Conservation (phyloP, 2,113 vertebrate species). For the Erpornis zantholeuca region DNA sequence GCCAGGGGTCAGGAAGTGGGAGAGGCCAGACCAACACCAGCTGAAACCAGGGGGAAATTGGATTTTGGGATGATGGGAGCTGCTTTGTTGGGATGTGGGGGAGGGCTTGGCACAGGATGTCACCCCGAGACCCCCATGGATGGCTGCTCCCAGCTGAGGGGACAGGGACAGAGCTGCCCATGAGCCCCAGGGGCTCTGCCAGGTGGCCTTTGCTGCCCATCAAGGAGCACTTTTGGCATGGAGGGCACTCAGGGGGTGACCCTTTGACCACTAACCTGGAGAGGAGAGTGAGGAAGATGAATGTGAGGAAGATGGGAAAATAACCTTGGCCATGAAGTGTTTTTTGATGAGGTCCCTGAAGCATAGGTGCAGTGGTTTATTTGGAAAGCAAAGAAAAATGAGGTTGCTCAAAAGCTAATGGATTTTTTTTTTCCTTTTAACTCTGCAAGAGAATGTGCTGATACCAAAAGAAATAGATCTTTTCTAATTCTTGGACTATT, state of each 20-base stretch:
- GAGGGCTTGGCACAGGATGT: background rate
- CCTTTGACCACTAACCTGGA: background rate
- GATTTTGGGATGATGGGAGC: background rate
- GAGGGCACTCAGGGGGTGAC: background rate
- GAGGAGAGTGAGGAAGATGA: background rate
- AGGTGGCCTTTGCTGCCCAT: background rate
- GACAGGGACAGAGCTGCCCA: background rate
- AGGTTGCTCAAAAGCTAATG: slow-evolving; percentile 65
- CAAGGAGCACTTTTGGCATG: background rate
- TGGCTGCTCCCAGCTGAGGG: background rate
- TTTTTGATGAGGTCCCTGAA: background rate
- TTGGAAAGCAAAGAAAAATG: slow-evolving; percentile 72
- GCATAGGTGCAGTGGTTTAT: slow-evolving; percentile 55
- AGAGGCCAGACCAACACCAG: background rate
- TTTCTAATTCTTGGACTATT: slow-evolving; percentile 59
- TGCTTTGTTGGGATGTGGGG: background rate
- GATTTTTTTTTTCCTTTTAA: background rate
- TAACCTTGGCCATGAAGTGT: background rate
- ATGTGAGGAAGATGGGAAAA: background rate
- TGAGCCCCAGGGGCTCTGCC: background rate
- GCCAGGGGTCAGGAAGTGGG: background rate
- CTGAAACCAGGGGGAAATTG: background rate
- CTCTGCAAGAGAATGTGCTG: slow-evolving; percentile 53
- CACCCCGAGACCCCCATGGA: background rate
- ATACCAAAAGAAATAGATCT: slow-evolving; percentile 68